These are phyloP conservation scores for Noctua janthina DNA, from an alignment of 2,888 invertebrate genomes.

Conservation along the genomic window DNA sequence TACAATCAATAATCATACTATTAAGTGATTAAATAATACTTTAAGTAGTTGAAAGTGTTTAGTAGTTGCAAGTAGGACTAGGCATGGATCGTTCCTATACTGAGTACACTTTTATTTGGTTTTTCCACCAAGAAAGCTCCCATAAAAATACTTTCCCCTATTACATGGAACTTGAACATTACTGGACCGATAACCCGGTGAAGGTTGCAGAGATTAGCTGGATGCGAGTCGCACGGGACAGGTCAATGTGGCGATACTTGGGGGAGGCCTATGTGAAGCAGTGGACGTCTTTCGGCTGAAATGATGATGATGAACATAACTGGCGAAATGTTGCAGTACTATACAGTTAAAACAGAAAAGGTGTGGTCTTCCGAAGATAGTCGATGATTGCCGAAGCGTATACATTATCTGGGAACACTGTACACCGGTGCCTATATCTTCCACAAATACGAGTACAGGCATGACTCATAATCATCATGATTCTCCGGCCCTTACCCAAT, in stretches of 20 bases:
- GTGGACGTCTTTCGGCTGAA: no score
- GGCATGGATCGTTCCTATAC: background rate
- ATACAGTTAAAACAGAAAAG: background rate
- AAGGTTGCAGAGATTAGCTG: no score
- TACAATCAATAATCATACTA: background rate
- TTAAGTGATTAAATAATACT: background rate
- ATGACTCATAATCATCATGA: background rate
- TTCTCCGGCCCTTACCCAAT: background rate
- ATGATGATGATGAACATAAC: background rate
- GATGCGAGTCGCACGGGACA: no score
- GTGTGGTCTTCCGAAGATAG: background rate
- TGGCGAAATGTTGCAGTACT: background rate
- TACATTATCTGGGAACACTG: background rate
- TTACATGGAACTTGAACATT: background rate
- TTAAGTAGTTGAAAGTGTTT: background rate
- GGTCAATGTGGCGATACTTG: no score
- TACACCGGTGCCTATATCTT: background rate
- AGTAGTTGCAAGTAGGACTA: background rate
- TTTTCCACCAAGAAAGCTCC: background rate
- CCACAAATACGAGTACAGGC: background rate
- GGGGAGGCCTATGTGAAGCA: no score
- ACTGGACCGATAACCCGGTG: background rate
- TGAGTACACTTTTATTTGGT: background rate
- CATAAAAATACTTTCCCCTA: background rate
- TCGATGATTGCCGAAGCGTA: background rate